phyloP scores from a whole-genome alignment of 2,888 invertebrate genomes.

The Plebejus melissa region DNA sequence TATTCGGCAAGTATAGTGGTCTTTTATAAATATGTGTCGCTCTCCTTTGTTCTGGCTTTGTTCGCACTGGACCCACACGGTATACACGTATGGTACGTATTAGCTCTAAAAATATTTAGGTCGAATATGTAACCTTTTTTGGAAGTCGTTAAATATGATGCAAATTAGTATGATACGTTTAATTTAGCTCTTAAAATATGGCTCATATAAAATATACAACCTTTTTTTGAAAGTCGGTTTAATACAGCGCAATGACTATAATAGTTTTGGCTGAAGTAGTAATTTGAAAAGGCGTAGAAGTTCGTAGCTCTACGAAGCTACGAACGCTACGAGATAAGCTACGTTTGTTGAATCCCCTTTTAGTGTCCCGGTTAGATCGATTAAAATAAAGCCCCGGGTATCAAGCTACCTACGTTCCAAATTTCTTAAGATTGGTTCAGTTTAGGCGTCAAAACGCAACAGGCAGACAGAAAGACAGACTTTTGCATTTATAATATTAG shows the following conservation, averaged over 20 bases:
- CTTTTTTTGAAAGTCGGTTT: neutral
- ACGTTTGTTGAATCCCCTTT: neutral
- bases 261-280: neutral
- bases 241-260: neutral
- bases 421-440: no score
- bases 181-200: neutral
- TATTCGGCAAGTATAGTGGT: slow-evolving; percentile 23
- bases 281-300: neutral
- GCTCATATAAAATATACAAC: neutral
- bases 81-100: slow-evolving; percentile 16
- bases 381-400: no score
- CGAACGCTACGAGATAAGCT: neutral
- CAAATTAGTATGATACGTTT: no score
- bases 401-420: no score
- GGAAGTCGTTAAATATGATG: no score
- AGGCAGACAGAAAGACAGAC: no score
- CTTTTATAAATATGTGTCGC: slow-evolving; percentile 23
- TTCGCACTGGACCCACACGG: neutral
- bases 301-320: neutral
- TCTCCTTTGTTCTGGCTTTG: slow-evolving; percentile 16
- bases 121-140: no score
- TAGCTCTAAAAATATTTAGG: neutral
- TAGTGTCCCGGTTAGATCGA: no score
- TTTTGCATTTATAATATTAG: no score
- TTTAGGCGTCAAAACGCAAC: no score